These are phyloP conservation scores for Buathra laborator DNA, from an alignment of 2,888 invertebrate species.

Conservation along the genomic window DNA sequence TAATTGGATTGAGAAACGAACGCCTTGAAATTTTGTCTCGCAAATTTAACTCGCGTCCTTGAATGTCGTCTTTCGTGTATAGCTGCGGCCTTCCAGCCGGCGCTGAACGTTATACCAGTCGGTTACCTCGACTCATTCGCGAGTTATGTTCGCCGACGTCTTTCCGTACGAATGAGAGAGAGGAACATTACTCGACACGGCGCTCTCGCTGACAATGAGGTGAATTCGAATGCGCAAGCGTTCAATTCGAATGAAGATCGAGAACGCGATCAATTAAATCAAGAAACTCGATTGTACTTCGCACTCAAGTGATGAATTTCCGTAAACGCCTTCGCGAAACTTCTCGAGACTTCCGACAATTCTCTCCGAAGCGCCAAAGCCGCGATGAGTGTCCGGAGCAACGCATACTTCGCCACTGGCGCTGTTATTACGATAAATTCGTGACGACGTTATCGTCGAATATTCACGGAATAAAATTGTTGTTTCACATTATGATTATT, in stretches of 20 bases:
- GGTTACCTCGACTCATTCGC: conserved; percentile 18
- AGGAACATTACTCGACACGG: conserved; percentile 39
- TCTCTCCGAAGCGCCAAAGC: neutral
- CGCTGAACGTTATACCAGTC: conserved; percentile 20
- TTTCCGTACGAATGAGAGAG: neutral
- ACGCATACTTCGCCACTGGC: neutral
- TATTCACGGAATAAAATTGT: neutral
- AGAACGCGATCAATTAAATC: conserved; percentile 1
- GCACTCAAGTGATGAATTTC: conserved; percentile 28
- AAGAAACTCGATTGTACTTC: neutral
- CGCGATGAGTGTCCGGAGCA: neutral
- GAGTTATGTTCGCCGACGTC: neutral
- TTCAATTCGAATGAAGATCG: conserved; percentile 3
- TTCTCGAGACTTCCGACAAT: conserved; percentile 6
- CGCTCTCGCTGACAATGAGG: conserved; percentile 9
- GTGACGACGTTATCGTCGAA: neutral
- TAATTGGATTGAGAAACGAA: conserved; percentile 20
- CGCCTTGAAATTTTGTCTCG: conserved; percentile 44
- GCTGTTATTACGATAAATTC: neutral
- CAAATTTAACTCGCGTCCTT: conserved; percentile 38
- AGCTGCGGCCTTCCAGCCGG: conserved; percentile 38
- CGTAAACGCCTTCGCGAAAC: neutral
- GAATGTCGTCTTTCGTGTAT: conserved; percentile 38
- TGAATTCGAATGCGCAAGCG: conserved; percentile 32
- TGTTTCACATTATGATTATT: neutral